Conservation (phyloP, 1,140 invertebrate genomes). For the Nomia melanderi region DNA sequence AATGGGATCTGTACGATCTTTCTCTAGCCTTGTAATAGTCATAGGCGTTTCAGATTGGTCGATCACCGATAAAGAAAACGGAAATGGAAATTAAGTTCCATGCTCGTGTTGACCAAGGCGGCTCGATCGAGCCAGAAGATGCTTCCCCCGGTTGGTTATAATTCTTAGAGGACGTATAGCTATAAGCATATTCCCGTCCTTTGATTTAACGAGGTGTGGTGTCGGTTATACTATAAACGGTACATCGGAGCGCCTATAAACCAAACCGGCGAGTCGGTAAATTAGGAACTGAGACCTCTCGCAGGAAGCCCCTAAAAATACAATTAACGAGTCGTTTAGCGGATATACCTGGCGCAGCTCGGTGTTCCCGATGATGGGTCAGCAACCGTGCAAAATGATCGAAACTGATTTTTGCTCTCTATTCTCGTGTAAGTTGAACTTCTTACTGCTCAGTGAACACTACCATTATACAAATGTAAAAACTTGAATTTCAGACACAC, state of each 20-base stretch:
- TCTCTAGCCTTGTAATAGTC: no score
- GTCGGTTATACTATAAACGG: slow-evolving; percentile 75
- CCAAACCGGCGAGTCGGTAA: slow-evolving; percentile 75
- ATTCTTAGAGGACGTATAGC: slow-evolving; percentile 65
- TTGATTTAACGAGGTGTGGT: slow-evolving; percentile 78
- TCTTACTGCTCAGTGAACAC: no score
- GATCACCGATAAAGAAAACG: slow-evolving; percentile 3
- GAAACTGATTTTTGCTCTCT: slow-evolving; percentile 37
- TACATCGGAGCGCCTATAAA: slow-evolving; percentile 74
- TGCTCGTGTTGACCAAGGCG: not conserved
- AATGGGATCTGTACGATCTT: no score
- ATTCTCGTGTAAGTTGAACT: no score
- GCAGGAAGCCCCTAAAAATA: slow-evolving; percentile 76
- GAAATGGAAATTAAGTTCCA: slow-evolving; percentile 21
- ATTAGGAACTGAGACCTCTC: slow-evolving; percentile 71
- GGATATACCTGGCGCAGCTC: slow-evolving; percentile 64
- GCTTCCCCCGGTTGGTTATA: slow-evolving; percentile 63
- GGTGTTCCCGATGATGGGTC: slow-evolving; percentile 42
- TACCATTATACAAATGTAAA: no score
- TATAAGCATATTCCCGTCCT: slow-evolving; percentile 69
- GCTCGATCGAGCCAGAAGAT: slow-evolving; percentile 45
- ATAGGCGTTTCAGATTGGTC: no score
- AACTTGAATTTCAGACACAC: no score
- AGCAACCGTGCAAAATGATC: slow-evolving; percentile 49
- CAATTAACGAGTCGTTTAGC: slow-evolving; percentile 77